Conservation (phyloP, 2,797 vertebrate species). For the Enteromius fasciolatus region DNA sequence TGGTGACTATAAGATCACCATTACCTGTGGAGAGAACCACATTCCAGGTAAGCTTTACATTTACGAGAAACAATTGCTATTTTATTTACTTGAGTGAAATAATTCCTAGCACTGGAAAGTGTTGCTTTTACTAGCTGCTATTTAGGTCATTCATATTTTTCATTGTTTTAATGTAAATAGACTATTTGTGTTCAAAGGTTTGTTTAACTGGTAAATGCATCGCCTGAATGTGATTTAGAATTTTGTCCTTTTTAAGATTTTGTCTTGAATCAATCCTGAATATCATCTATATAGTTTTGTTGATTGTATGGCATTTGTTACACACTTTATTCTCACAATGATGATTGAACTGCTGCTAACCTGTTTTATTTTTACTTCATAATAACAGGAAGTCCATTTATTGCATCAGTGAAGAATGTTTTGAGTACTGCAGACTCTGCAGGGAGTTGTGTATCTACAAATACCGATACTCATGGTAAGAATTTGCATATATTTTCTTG, state of each 20-base stretch:
- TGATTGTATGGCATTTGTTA: neutral
- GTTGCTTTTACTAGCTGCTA: neutral
- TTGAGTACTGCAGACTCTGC: constrained; percentile 43
- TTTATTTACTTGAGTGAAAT: neutral
- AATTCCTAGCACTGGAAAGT: neutral
- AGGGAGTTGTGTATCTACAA: constrained; percentile 1
- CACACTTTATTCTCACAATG: neutral
- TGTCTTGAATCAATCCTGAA: neutral
- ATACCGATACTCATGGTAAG: neutral
- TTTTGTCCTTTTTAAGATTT: neutral
- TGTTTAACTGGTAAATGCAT: neutral
- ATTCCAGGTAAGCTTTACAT: constrained; percentile 71
- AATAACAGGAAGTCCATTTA: constrained; percentile 76
- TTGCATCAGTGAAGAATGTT: constrained; percentile 72
- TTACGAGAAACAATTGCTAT: neutral
- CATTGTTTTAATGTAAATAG: neutral
- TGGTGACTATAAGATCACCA: constrained; percentile 76
- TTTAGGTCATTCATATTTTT: neutral
- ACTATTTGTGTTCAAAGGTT: neutral
- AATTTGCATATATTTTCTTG: neutral
- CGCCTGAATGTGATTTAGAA: neutral
- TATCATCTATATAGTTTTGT: neutral
- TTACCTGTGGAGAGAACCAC: constrained; percentile 78
- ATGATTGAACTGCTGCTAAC: neutral
- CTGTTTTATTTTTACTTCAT: neutral